Evolutionary conservation across 2,113 vertebrate genomes (phyloP).

Genomic region (Equus quagga): DNA sequence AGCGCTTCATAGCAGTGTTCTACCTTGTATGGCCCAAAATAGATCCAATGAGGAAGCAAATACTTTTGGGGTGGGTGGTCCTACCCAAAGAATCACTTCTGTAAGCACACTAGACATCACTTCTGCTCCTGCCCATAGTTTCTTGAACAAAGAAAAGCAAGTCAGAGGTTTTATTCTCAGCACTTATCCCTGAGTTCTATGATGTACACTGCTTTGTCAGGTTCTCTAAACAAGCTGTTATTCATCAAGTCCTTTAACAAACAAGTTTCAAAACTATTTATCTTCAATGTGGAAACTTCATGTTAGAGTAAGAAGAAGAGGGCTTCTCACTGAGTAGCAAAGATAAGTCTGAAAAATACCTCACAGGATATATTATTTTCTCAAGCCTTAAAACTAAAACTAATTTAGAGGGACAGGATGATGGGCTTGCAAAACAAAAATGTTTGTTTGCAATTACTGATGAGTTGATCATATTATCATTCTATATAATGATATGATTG

Average conservation of each 20-base stretch:
- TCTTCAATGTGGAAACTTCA: constrained; percentile 12
- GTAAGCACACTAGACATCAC: constrained; percentile 19
- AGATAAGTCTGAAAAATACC: constrained; percentile 18
- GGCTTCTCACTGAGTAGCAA: not conserved
- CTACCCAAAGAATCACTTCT: not conserved
- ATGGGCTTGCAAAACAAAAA: not conserved
- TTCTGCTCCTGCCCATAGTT: constrained; percentile 39
- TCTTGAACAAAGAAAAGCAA: constrained; percentile 35
- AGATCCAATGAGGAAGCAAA: constrained; percentile 30
- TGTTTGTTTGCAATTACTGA: not conserved
- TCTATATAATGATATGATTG: not conserved
- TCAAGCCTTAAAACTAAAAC: constrained; percentile 45
- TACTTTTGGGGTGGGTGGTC: constrained; percentile 30
- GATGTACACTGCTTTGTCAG: not conserved
- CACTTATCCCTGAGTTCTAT: constrained; percentile 12
- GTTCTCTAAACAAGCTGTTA: constrained; percentile 46
- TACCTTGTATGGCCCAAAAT: constrained; percentile 47
- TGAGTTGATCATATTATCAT: not conserved
- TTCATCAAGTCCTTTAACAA: constrained; percentile 48
- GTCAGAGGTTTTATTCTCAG: constrained; percentile 40
- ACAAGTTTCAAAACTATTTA: constrained; percentile 41
- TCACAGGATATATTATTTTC: constrained; percentile 36
- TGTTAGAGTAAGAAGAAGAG: not conserved
- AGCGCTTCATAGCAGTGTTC: not conserved
- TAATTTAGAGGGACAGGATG: not conserved